Percentiles rank a stretch among this genome's conserved stretches.
Evolutionary conservation across 2,888 invertebrate species (phyloP).

Genomic region (Rhorus exstirpatorius): DNA sequence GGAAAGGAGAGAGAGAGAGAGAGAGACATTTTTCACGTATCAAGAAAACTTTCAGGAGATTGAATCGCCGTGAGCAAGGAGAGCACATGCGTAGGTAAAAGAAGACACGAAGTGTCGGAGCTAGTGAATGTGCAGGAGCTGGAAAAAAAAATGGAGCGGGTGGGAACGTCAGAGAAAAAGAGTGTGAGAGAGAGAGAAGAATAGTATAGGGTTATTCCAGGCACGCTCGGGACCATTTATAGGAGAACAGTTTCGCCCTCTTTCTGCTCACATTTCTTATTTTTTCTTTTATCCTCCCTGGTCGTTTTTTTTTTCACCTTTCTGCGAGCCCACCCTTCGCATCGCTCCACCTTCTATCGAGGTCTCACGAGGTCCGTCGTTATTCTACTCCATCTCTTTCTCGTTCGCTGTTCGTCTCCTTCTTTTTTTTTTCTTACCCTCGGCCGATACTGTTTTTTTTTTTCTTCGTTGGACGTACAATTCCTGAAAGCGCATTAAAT

Average conservation of each 20-base stretch:
- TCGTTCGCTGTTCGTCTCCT: constrained; percentile 43
- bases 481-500: constrained; percentile 63
- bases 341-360: constrained; percentile 59
- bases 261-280: constrained; percentile 55
- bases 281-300: constrained; percentile 33
- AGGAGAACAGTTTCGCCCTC: constrained; percentile 69
- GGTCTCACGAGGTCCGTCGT: constrained; percentile 29
- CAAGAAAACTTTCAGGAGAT: constrained; percentile 73
- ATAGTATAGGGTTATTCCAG: constrained; percentile 63
- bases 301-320: constrained; percentile 60
- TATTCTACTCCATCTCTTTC: constrained; percentile 28
- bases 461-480: constrained; percentile 51
- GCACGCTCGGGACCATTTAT: constrained; percentile 70
- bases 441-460: constrained; percentile 39
- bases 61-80: constrained; percentile 67
- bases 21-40: constrained; percentile 66
- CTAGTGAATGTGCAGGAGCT: constrained; percentile 19
- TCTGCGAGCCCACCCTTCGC: constrained; percentile 31
- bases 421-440: constrained; percentile 64
- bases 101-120: constrained; percentile 56
- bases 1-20: constrained; percentile 49
- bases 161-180: constrained; percentile 15
- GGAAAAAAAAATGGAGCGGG: constrained; percentile 41
- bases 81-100: constrained; percentile 60
- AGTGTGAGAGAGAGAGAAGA: constrained; percentile 25